phyloP scores from a whole-genome alignment of 2,797 vertebrate species.

The Dallia pectoralis region DNA sequence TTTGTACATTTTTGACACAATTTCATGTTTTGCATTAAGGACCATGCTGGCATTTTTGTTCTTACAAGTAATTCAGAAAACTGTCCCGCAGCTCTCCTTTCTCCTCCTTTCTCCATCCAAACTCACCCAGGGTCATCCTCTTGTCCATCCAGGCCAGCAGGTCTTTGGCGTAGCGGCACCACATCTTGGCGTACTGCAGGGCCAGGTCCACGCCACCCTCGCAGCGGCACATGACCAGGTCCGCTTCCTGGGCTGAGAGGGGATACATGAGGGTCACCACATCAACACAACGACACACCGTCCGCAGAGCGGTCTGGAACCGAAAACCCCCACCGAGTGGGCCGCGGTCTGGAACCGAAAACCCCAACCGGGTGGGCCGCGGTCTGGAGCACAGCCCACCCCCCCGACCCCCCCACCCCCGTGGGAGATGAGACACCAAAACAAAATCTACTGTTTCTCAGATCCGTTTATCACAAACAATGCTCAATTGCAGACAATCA shows the following conservation, averaged over 20 bases:
- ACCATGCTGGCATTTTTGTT: no score
- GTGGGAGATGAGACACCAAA: not conserved
- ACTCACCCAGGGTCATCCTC: slow-evolving; percentile 83
- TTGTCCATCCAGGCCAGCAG: slow-evolving; percentile 90
- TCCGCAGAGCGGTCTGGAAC: slow-evolving; percentile 30
- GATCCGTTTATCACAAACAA: not conserved
- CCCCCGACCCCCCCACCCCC: no score
- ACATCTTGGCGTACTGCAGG: slow-evolving; percentile 87
- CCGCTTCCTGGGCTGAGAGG: slow-evolving; percentile 83
- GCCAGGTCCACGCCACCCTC: slow-evolving; percentile 87
- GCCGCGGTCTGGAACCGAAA: slow-evolving; percentile 25
- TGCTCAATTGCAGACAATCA: slow-evolving; percentile 39
- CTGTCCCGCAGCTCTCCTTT: no score
- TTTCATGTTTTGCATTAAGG: no score
- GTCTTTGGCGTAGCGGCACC: slow-evolving; percentile 94
- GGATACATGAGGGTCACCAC: slow-evolving; percentile 74
- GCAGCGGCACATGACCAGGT: slow-evolving; percentile 79
- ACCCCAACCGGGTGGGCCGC: no score
- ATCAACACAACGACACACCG: slow-evolving; percentile 24
- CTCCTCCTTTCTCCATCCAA: not conserved
- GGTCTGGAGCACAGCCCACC: no score
- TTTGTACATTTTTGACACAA: no score
- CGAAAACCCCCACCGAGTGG: not conserved
- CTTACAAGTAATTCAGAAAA: no score
- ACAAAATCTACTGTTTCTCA: not conserved